These are phyloP conservation scores for Griposia aprilina DNA, from an alignment of 2,888 invertebrate genomes.

Conservation along the genomic window DNA sequence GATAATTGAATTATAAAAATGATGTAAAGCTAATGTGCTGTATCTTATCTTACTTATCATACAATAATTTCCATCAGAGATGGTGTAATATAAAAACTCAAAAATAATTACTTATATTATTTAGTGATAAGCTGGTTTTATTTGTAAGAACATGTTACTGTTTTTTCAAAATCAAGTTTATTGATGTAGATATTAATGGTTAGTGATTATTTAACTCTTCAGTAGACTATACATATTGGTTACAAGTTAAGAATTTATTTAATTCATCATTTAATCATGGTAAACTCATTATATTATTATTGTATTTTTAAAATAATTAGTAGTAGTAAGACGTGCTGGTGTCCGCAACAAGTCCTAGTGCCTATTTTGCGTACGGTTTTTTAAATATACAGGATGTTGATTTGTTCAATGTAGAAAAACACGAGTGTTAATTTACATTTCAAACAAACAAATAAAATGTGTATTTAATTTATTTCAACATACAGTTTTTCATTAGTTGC, in stretches of 20 bases:
- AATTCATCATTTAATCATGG: constrained; percentile 3
- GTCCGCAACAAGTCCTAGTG: neutral
- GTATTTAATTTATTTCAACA: neutral
- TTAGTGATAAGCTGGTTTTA: constrained; percentile 39
- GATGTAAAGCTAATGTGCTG: constrained; percentile 32
- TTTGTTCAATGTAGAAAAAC: neutral
- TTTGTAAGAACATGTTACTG: neutral
- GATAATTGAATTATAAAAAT: constrained; percentile 22
- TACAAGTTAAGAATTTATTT: neutral
- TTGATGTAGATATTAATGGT: neutral
- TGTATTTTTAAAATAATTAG: neutral
- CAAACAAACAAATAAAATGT: neutral
- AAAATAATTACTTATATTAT: constrained; percentile 34
- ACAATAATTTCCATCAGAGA: constrained; percentile 26
- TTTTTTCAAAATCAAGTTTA: constrained; percentile 14
- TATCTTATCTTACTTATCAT: constrained; percentile 53
- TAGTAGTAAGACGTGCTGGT: neutral
- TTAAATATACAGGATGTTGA: neutral
- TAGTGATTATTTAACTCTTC: neutral
- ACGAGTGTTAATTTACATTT: neutral
- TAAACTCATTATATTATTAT: constrained; percentile 1
- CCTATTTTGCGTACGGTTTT: neutral
- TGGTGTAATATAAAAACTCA: constrained; percentile 8
- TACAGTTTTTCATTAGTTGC: neutral
- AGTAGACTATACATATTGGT: neutral